A percentile compares a stretch with the other conserved stretches of the same genome.
Conservation (phyloP, 2,888 invertebrate species). For the Abrostola triplasia region DNA sequence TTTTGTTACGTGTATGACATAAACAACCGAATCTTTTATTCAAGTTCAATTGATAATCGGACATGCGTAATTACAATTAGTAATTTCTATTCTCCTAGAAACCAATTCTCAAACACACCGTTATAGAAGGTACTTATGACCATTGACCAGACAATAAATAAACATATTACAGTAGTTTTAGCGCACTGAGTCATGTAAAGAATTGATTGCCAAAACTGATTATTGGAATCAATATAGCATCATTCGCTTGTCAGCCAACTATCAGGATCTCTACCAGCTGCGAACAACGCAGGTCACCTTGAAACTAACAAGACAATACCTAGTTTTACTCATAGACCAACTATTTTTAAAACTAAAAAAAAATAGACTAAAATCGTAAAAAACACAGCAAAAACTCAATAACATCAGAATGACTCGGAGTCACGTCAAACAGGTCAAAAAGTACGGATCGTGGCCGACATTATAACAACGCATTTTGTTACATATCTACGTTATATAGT, state of each 20-base stretch:
- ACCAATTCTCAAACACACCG: no score
- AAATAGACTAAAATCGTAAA: constrained; percentile 5
- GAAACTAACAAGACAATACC: constrained; percentile 42
- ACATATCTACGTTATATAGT: constrained; percentile 10
- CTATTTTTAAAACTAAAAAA: constrained; percentile 40
- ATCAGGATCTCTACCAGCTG: constrained; percentile 22
- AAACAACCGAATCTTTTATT: no score
- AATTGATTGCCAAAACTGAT: constrained; percentile 4
- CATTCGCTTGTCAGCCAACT: constrained; percentile 13
- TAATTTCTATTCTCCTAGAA: no score
- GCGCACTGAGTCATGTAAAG: constrained; percentile 5
- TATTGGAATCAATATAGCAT: constrained; percentile 16
- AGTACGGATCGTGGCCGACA: constrained; percentile 39
- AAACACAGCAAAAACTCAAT: constrained; percentile 34
- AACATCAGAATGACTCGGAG: constrained; percentile 53
- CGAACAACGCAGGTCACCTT: constrained; percentile 39
- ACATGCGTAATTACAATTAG: no score
- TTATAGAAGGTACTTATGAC: no score
- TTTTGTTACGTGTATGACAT: no score
- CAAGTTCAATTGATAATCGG: no score
- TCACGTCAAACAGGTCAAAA: constrained; percentile 50
- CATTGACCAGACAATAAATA: no score
- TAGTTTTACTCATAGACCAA: constrained; percentile 25
- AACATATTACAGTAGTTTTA: no score
- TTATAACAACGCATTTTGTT: constrained; percentile 31